Base-by-base conservation (phyloP, 2,888 invertebrate genomes). In the Mimas tiliae region DNA sequence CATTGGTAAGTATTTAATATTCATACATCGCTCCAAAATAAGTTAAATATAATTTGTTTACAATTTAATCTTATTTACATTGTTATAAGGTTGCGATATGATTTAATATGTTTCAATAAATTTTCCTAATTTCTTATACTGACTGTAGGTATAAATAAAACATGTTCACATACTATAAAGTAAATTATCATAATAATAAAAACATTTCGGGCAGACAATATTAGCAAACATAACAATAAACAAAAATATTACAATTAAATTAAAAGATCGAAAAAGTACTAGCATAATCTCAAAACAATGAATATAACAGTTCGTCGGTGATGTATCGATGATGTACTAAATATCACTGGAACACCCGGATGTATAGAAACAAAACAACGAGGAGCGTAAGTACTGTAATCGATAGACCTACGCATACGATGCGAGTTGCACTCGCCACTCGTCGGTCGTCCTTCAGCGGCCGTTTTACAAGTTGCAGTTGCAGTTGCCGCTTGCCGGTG, bases 201-300 rank as follows among this genome's bases (percentile, higher is more conserved):
- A 84, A 87, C 86, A 87, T 86, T 81, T 86, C 74, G 78, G 82
- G 82, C 81, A 83, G 85, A 86, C 76, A 82, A 87, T 82, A 85
- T 82, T 76, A 84, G 84, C 90, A 93, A 93, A 92, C 91, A 88
- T 92, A 93, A 91, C 91, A 92, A 91, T 80, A 79, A 90, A 91
- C 84, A 88, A 87, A 87, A 84, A 82, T 45, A 63, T 66, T 52
- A 58, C 34, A 62, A 27, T 53, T 34, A 58, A 38, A 58, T 55
- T 48, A 58, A 21, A 52, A 42, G 63, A 63, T 66, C 47, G 63
- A 52, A 42, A 66, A 63, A 64, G 45, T 65, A 62, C 64, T 81
- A 87, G 82, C 84, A 85, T 90, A 88, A 91, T 89, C 89, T 90
- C 89, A 89, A 85, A 84, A 83, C 72, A 79, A 81, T 74, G 76